Evolutionary conservation across 2,113 vertebrate species (phyloP).

Genomic region (Phoenicopterus ruber): DNA sequence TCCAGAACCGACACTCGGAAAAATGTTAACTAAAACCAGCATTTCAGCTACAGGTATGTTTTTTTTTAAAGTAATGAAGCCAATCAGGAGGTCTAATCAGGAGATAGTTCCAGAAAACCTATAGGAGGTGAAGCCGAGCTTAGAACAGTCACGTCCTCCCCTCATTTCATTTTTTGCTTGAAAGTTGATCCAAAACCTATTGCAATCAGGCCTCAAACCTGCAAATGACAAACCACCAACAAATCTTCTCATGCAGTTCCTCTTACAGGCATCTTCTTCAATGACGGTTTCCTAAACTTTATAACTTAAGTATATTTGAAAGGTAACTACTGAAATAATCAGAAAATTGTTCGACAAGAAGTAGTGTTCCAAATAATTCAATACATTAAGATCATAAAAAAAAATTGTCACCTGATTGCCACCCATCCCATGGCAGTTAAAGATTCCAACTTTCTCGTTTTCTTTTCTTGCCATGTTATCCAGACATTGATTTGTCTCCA

Average conservation of each 20-base stretch:
- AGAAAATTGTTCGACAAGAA: background rate
- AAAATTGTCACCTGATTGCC: conserved; percentile 89
- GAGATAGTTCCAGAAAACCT: background rate
- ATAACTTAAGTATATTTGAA: background rate
- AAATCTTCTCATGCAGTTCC: background rate
- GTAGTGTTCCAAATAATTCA: background rate
- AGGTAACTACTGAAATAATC: background rate
- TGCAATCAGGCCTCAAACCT: background rate
- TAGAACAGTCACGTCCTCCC: background rate
- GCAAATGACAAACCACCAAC: background rate
- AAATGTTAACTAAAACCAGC: background rate
- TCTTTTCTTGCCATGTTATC: conserved; percentile 99
- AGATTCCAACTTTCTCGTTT: conserved; percentile 98
- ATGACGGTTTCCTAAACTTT: background rate
- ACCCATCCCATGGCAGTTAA: conserved; percentile 99
- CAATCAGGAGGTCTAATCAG: background rate
- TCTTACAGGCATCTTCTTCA: background rate
- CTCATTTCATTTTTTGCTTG: background rate
- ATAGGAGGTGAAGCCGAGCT: background rate
- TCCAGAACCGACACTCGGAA: background rate
- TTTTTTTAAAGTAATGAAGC: background rate
- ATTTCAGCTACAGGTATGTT: background rate
- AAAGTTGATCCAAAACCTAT: background rate
- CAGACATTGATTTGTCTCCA: conserved; percentile 98
- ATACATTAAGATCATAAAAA: background rate